Percentiles rank a stretch among this genome's conserved stretches.
Conservation (phyloP, 2,888 invertebrate genomes). For the Drosophila formosana region DNA sequence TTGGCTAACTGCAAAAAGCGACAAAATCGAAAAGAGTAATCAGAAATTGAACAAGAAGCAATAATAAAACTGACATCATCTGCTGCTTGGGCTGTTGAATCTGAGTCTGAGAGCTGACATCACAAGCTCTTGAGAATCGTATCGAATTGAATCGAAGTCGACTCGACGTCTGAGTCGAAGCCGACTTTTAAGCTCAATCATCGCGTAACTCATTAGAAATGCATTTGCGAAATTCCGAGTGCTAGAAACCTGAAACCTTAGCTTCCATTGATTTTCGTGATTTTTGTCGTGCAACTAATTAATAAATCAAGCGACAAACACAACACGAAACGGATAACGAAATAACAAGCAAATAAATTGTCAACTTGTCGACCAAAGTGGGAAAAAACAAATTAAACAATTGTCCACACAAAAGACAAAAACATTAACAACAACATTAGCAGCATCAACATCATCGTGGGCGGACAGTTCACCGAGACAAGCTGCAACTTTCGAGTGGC, state of each 20-base stretch:
- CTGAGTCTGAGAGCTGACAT: conserved; percentile 44
- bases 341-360: conserved; percentile 50
- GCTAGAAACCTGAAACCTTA: conserved; percentile 52
- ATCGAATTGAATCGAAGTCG: conserved; percentile 3
- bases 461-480: conserved; percentile 18
- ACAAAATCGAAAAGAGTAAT: conserved; percentile 15
- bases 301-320: conserved; percentile 61
- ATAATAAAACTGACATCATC: conserved; percentile 64
- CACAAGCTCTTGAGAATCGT: conserved; percentile 36
- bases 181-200: conserved; percentile 13
- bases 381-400: conserved; percentile 34
- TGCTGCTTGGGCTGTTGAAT: background rate
- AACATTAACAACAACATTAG: conserved; percentile 17
- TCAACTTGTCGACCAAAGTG: conserved; percentile 31
- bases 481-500: conserved; percentile 20
- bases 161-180: background rate
- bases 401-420: conserved; percentile 15
- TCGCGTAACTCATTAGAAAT: conserved; percentile 63
- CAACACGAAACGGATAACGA: conserved; percentile 10
- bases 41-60: conserved; percentile 25
- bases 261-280: conserved; percentile 9
- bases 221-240: conserved; percentile 66
- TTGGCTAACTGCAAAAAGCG: conserved; percentile 26
- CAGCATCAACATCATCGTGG: conserved; percentile 18
- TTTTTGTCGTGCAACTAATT: conserved; percentile 55